Conservation (phyloP, 2,113 vertebrate species). For the Corydoras sp. region DNA sequence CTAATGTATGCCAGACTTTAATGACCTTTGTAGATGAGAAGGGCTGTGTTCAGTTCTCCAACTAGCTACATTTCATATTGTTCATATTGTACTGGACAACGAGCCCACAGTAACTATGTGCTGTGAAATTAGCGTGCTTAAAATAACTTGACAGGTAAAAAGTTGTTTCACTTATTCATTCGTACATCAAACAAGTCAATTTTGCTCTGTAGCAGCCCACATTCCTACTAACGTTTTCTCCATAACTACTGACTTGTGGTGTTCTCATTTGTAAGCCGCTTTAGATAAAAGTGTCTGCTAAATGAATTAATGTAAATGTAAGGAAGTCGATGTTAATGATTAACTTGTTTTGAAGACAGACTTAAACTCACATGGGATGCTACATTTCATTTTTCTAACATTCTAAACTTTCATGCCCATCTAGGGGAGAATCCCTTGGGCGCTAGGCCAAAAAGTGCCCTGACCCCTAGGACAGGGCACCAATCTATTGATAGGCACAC, state of each 20-base stretch:
- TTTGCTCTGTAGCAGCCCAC: constrained; percentile 1
- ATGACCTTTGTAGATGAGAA: constrained; percentile 71
- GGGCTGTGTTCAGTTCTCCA: constrained; percentile 65
- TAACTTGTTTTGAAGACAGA: not conserved
- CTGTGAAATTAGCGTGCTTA: not conserved
- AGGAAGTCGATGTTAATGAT: not conserved
- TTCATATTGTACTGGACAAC: constrained; percentile 38
- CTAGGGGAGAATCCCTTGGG: no score
- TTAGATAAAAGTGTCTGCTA: no score
- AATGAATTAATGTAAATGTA: no score
- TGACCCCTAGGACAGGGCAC: no score
- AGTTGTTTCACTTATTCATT: not conserved
- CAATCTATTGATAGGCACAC: no score
- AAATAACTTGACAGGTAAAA: not conserved
- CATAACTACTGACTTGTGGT: no score
- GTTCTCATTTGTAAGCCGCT: no score
- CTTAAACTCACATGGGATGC: no score
- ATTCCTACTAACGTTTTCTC: not conserved
- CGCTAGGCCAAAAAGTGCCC: no score
- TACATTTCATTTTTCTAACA: no score
- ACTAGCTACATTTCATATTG: constrained; percentile 61
- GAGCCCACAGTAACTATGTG: not conserved
- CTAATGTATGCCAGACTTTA: constrained; percentile 67
- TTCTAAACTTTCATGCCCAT: no score
- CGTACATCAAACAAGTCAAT: not conserved